phyloP scores from a whole-genome alignment of 2,113 vertebrate genomes.

The Andinoacara biseriatus region DNA sequence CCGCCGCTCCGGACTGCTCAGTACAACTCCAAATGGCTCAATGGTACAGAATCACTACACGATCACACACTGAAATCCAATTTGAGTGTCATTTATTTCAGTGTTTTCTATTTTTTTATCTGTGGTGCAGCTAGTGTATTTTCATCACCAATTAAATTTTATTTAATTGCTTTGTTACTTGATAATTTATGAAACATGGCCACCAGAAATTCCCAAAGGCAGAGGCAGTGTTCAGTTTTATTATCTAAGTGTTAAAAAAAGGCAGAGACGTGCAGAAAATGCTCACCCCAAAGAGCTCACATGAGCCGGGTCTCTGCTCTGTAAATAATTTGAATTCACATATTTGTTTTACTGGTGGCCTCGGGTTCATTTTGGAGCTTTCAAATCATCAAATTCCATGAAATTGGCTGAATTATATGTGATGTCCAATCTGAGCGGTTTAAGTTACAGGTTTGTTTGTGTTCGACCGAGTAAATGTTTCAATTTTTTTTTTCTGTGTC shows the following conservation, averaged over 20 bases:
- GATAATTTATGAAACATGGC: not conserved
- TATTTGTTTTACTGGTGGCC: not conserved
- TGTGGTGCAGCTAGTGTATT: not conserved
- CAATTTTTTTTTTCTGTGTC: not conserved
- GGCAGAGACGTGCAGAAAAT: not conserved
- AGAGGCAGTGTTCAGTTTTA: not conserved
- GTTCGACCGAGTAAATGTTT: not conserved
- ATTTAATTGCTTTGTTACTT: not conserved
- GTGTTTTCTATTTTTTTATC: not conserved
- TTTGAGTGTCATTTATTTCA: not conserved
- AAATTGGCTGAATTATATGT: not conserved
- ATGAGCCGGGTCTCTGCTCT: not conserved
- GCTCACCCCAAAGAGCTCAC: not conserved
- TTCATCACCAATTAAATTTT: not conserved
- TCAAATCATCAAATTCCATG: not conserved
- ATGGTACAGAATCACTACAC: slow-evolving; percentile 80
- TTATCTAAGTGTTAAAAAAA: not conserved
- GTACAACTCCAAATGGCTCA: slow-evolving; percentile 99
- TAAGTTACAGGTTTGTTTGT: not conserved
- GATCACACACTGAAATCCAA: slow-evolving; percentile 3
- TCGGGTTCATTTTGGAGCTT: not conserved
- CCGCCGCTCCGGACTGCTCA: slow-evolving; percentile 95
- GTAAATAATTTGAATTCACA: not conserved
- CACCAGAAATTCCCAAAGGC: not conserved
- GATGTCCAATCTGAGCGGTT: not conserved